Percentiles rank a stretch among this genome's conserved stretches.
Conservation (phyloP, 2,113 vertebrate genomes). For the Orcinus orca region DNA sequence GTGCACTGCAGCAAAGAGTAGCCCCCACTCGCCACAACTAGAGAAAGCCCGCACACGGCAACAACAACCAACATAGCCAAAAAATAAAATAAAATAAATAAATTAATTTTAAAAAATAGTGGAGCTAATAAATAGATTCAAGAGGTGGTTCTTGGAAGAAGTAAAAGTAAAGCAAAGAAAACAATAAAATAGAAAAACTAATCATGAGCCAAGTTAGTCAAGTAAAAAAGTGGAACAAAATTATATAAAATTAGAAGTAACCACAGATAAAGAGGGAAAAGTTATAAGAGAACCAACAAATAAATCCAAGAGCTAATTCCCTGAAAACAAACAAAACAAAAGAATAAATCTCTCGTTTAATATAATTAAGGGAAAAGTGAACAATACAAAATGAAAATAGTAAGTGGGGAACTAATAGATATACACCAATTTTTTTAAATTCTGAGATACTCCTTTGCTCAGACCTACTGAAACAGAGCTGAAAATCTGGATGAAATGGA, state of each 20-base stretch:
- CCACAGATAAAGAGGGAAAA: not conserved
- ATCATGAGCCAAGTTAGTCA: not conserved
- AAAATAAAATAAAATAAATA: no score
- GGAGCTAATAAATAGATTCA: not conserved
- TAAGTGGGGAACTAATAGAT: not conserved
- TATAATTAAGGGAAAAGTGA: not conserved
- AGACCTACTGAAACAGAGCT: not conserved
- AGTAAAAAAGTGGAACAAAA: not conserved
- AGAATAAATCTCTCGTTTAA: not conserved
- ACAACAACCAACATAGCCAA: no score
- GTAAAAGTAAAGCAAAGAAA: slow-evolving; percentile 3
- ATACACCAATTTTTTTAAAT: not conserved
- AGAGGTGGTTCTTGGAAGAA: not conserved
- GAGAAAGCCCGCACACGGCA: no score
- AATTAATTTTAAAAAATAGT: no score
- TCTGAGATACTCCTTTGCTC: not conserved
- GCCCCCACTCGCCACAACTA: no score
- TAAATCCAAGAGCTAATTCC: not conserved
- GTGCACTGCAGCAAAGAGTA: no score
- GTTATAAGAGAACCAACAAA: not conserved
- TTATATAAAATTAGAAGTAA: not conserved
- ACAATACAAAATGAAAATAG: slow-evolving; percentile 13
- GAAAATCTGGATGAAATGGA: not conserved
- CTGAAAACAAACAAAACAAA: not conserved
- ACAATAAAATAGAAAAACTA: slow-evolving; percentile 4